Evolutionary conservation across 2,888 invertebrate genomes (phyloP), one percentile per base, ranked within the genome.

Genomic region (Alloplasta piceator): DNA sequence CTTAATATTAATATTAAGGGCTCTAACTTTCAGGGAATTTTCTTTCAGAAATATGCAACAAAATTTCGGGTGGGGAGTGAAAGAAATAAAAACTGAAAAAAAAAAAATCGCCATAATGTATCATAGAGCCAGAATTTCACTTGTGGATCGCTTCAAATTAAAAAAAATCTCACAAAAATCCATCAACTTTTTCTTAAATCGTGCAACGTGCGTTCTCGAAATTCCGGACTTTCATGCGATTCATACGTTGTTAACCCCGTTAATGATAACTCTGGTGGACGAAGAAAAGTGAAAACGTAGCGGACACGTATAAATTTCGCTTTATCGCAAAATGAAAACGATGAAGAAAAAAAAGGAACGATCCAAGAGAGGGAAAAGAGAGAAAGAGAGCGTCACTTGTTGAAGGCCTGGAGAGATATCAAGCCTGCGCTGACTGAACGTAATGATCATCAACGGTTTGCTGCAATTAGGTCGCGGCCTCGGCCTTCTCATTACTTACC

Each of bases 401-500:
- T 26, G 26, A 26, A 26, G 26, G 26, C 26, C 3, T 26, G 26
- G 26, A 26, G 26, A 26, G 26, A 26, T 26, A 26, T 26, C 26
- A 26, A 26, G 26, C 26, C 26, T 26, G 26, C 26, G 26, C 26
- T 26, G 26, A 26, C 26, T 26, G 26, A 26, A 26, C 26, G 78
- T 83, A 78, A 83, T 82, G 76, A 82, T 80, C 74, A 75, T 78
- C 75, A 70, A 66, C 73, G 55, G 26, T 73, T 76, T 41, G 75
- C 67, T 78, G 82, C 80, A 84, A 84, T 84, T 84, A 82, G 80
- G 80, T 78, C 82, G 81, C 70, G 74, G 78, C 78, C 74, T 81
- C 81, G 78, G 78, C 75, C 78, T 82, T 84, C 80, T 84, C 80
- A 82, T 84, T 84, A 83, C 82, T 85, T 72, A 80, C 77, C 61